Evolutionary conservation across 2,888 invertebrate genomes (phyloP), one percentile per base, ranked within the genome.

Genomic region (Exocentrus adspersus): DNA sequence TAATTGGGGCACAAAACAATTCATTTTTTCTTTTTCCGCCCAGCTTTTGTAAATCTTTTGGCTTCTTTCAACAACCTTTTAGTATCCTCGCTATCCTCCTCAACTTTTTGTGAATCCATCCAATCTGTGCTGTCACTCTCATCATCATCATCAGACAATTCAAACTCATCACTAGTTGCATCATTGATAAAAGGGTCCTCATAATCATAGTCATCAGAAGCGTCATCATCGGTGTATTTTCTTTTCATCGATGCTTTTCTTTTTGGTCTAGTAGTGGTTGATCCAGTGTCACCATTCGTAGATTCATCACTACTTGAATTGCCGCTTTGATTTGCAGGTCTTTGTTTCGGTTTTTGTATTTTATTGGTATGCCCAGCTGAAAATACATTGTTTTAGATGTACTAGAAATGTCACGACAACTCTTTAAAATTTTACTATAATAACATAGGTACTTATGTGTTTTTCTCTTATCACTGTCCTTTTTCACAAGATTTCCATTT

Each of bases 131-230:
- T 63, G 21, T 54, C 62, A 32, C 61, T 62, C 42, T 64, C 63
- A 46, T 56, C 62, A 19, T 63, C 67, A 54, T 62, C 66, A 24
- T 28, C 42, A 12, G 70, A 65, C 32, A 57, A 28, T 64, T 69
- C 54, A 58, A 65, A 72, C 43, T 70, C 72, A 58, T 72, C 72
- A 53, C 72, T 71, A 24, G 69, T 67, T 1, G 12, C 65, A 60
- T 72, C 69, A 48, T 71, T 65, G 24, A 72, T 62, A 45, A 72
- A 72, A 30, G 72, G 71, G 63, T 72, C 72, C 6, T 71, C 62
- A 24, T 45, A 53, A 48, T 70, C 69, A 41, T 70, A 70, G 48
- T 70, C 68, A 61, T 70, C 68, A 10, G 63, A 61, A 19, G 62
- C 56, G 24, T 68, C 70, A 16, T 59, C 16, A 16, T 43, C 4